These are phyloP conservation scores for Tenualosa ilisha DNA, from an alignment of 2,797 vertebrate species.

Conservation along the genomic window DNA sequence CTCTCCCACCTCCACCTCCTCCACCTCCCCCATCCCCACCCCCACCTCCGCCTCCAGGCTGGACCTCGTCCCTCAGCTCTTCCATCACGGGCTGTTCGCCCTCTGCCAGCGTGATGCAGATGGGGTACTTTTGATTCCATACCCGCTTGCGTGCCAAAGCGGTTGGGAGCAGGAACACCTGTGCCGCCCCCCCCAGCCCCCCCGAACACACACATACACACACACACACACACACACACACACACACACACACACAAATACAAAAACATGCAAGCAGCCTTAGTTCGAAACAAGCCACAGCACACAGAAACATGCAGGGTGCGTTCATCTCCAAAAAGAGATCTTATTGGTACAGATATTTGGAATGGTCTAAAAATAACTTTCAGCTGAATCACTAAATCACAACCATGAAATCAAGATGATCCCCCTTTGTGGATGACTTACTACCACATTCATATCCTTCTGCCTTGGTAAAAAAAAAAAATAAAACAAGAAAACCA, in stretches of 20 bases:
- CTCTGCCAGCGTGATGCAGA: constrained; percentile 77
- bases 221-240: not conserved
- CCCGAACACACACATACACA: not conserved
- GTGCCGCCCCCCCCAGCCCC: constrained; percentile 27
- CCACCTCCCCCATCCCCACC: constrained; percentile 29
- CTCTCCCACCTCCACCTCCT: not conserved
- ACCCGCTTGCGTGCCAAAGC: constrained; percentile 82
- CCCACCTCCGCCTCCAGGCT: constrained; percentile 23
- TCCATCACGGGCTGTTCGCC: constrained; percentile 24
- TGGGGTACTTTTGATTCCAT: constrained; percentile 93
- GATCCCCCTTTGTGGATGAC: not conserved
- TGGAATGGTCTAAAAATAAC: not conserved
- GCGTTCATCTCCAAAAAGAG: not conserved
- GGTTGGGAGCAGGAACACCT: constrained; percentile 84
- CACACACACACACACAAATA: not conserved
- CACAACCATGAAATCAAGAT: not conserved
- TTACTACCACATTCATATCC: not conserved
- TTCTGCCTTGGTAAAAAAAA: not conserved
- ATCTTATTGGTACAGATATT: not conserved
- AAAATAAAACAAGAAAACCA: not conserved
- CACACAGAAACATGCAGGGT: not conserved
- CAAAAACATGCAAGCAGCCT: not conserved
- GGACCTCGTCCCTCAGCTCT: constrained; percentile 36
- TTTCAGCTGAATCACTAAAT: not conserved
- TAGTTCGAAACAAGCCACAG: not conserved